phyloP scores from a whole-genome alignment of 2,888 invertebrate species.

The Elaeidobius kamerunicus region DNA sequence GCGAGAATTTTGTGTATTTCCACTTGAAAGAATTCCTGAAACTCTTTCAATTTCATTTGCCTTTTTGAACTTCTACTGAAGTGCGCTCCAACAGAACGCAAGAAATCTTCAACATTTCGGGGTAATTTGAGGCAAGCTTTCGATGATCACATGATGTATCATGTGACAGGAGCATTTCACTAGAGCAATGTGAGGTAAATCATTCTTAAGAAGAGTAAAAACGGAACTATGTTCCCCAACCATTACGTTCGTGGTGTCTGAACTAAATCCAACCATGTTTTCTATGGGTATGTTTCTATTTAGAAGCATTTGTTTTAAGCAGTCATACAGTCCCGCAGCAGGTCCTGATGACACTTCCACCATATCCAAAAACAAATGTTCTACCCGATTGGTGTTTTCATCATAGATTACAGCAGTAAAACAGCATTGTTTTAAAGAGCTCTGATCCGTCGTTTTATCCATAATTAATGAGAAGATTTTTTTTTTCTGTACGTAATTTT shows the following conservation, averaged over 20 bases:
- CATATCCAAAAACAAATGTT: neutral
- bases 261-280: neutral
- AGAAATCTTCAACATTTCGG: neutral
- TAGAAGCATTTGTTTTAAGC: neutral
- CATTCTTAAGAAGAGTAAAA: neutral
- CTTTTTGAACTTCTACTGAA: neutral
- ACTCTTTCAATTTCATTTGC: neutral
- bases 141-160: neutral
- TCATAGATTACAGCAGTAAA: neutral
- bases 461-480: neutral
- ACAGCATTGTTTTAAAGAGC: neutral
- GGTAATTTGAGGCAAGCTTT: slow-evolving; percentile 3
- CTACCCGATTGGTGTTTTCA: neutral
- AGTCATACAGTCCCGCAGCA: neutral
- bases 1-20: slow-evolving; percentile 4
- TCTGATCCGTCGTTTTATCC: neutral
- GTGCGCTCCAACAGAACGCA: neutral
- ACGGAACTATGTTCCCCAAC: neutral
- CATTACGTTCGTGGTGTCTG: slow-evolving; percentile 6
- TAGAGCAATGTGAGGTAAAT: neutral
- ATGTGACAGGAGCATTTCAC: slow-evolving; percentile 3
- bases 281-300: neutral
- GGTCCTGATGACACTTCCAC: neutral
- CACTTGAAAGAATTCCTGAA: slow-evolving; percentile 2
- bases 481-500: neutral